Evolutionary conservation across 1,140 invertebrate species (phyloP), one percentile per base, ranked within the genome.

Genomic region (Leptinotarsa lineolata): DNA sequence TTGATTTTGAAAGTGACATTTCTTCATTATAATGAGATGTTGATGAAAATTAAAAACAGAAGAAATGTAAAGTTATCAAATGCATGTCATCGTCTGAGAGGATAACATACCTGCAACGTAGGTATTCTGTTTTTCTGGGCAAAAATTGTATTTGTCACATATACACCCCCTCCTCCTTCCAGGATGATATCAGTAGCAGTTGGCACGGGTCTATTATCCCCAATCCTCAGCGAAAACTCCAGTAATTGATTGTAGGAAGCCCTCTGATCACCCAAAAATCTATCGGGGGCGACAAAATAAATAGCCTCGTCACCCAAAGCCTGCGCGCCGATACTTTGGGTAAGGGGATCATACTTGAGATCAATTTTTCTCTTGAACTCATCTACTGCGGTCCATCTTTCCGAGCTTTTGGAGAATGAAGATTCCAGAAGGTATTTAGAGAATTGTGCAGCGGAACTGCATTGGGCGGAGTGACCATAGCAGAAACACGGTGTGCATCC

Each of bases 401-500:
- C 95, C 46, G 89, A 90, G 76, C 93, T 93, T 84, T 93, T 88
- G 61, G 92, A 91, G 81, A 95, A 96, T 71, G 89, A 90, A 3
- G 93, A 94, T 79, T 93, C 92, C 18, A 93, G 86, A 20, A 20
- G 88, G 85, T 70, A 92, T 87, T 77, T 78, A 24, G 93, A 94
- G 84, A 96, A 99, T 15, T 95, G 95, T 1, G 89, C 87, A 0
- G 96, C 95, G 0, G 93, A 92, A 72, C 87, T 87, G 84, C 98
- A 99, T 72, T 95, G 90, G 0, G 96, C 96, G 1, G 97, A 96
- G 85, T 99, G 97, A 0, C 97, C 97, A 83, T 96, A 99, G 85
- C 98, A 99, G 88, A 99, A 99, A 83, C 98, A 99, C 0, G 97
- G 95, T 0, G 97, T 95, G 82, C 97, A 99, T n/a, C 98, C 98